Base-by-base conservation (phyloP, 2,888 invertebrate genomes). In the Microplitis deprimator region DNA sequence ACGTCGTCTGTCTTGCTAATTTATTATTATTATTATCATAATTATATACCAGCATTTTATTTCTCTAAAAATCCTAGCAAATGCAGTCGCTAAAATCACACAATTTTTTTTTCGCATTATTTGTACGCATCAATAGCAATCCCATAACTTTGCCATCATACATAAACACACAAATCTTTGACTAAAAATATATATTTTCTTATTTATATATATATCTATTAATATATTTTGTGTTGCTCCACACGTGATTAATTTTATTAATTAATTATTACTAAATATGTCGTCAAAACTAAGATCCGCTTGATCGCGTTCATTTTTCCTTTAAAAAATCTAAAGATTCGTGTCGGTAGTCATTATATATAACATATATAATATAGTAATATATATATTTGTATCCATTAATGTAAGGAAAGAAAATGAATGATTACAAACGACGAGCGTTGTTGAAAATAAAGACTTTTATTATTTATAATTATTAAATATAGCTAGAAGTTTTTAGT, bases 401-500 rank as follows among this genome's bases (percentile, higher is more conserved):
- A 50, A 50, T 40, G 40, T 29, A 20, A 62, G 62, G n/a, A 72
- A 62, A 62, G 10, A 13, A 72, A 64, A 62, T 17, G 29, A 72
- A 60, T 72, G 8, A 41, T 17, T 40, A 65, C 6, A 72, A 64
- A 64, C 20, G 62, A 73, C 73, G 50, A 41, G 62, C 20, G 20
- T 41, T 62, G 13, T 50, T 17, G 41, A 62, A 81, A 82, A 85
- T 85, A 86, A 83, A 84, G 85, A 84, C 83, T 82, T 83, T 83
- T 29, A 29, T 29, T 29, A 29, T 29, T 29, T 29, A 29, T 50
- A 13, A 50, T 50, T 5, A 50, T 13, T 50, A 50, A 50, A 84
- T 87, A 87, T 84, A 88, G 81, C 88, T 89, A 89, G 84, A 85
- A 89, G 85, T 89, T 85, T 82, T 85, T 61, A 62, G 60, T 68